Conservation (phyloP, 2,113 vertebrate genomes). For the Poeciliopsis retropinna region DNA sequence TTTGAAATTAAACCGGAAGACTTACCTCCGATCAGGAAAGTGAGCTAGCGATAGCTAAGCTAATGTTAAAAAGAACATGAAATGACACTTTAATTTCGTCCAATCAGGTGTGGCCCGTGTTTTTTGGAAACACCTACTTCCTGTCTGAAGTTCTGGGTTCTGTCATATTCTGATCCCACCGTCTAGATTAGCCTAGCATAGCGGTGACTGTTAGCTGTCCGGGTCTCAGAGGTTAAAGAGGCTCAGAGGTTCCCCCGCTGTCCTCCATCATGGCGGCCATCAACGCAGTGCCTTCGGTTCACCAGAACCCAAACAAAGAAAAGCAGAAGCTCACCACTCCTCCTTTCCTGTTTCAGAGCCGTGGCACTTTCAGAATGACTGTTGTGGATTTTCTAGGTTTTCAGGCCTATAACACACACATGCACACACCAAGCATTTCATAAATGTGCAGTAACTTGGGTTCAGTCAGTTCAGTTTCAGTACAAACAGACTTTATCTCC, state of each 20-base stretch:
- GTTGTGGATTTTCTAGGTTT: constrained; percentile 12
- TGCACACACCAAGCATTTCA: constrained; percentile 16
- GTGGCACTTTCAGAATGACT: constrained; percentile 21
- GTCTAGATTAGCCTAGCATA: no score
- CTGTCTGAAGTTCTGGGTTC: neutral
- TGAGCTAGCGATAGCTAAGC: no score
- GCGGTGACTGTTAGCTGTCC: no score
- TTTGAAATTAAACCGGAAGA: no score
- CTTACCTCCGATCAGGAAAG: no score
- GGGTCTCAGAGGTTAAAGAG: no score
- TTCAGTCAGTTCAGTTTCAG: constrained; percentile 37
- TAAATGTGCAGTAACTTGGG: constrained; percentile 58
- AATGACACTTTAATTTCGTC: no score
- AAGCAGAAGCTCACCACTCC: constrained; percentile 22
- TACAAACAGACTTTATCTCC: constrained; percentile 12
- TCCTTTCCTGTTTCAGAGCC: constrained; percentile 15
- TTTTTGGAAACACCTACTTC: no score
- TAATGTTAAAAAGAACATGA: no score
- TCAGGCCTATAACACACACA: constrained; percentile 4
- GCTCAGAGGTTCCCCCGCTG: neutral
- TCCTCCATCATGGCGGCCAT: constrained; percentile 17
- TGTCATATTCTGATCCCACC: neutral
- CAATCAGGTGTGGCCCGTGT: no score
- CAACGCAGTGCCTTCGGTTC: constrained; percentile 69
- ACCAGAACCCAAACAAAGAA: constrained; percentile 17